Evolutionary conservation across 2,797 vertebrate genomes (phyloP).

Genomic region (Coreius guichenoti): DNA sequence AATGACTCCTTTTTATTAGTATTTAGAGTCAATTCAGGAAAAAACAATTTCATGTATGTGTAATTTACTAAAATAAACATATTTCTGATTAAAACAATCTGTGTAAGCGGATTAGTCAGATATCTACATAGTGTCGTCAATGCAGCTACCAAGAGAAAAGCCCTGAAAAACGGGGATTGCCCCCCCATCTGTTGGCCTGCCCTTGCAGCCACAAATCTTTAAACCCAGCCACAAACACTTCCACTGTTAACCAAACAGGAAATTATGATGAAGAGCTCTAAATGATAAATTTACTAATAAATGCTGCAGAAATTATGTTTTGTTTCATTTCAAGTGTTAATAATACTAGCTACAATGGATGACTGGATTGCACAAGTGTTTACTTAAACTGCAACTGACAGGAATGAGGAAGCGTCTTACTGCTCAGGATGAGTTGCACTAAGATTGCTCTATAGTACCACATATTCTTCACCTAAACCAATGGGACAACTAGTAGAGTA

Average conservation of each 20-base stretch:
- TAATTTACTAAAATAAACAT: slow-evolving; percentile 50
- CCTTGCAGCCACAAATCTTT: slow-evolving; percentile 1
- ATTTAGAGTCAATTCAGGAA: neutral
- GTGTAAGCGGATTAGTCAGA: slow-evolving; percentile 52
- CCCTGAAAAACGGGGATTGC: slow-evolving; percentile 29
- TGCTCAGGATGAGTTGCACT: slow-evolving; percentile 6
- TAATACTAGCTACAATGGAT: neutral
- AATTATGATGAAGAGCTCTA: neutral
- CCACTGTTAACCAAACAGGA: slow-evolving; percentile 21
- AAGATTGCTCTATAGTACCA: neutral
- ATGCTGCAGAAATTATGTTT: neutral
- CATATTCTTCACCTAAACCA: neutral
- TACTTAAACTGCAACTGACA: slow-evolving; percentile 36
- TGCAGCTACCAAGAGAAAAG: neutral
- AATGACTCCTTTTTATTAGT: neutral
- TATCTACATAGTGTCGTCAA: slow-evolving; percentile 1
- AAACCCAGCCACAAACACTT: slow-evolving; percentile 14
- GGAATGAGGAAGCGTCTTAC: slow-evolving; percentile 27
- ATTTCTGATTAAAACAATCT: slow-evolving; percentile 30
- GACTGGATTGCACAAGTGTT: slow-evolving; percentile 34
- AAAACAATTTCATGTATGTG: slow-evolving; percentile 43
- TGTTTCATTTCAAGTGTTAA: neutral
- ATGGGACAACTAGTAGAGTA: slow-evolving; percentile 9
- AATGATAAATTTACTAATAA: neutral
- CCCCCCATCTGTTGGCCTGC: slow-evolving; percentile 26